phyloP scores from a whole-genome alignment of 1,140 invertebrate species.

The Coelopa frigida region DNA sequence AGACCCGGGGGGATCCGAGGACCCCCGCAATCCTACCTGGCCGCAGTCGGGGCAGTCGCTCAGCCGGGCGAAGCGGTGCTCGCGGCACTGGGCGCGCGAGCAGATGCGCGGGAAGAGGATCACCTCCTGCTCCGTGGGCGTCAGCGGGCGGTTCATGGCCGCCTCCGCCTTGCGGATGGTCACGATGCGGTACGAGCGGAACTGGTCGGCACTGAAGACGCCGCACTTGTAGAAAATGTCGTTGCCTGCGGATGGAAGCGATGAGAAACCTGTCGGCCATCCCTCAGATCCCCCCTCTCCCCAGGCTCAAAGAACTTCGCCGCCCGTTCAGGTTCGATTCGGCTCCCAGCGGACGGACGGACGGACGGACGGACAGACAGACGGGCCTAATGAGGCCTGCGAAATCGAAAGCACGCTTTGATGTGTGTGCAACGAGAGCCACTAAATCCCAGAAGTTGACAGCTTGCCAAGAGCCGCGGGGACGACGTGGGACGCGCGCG shows the following conservation, averaged over 20 bases:
- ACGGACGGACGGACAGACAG: too few species aligned
- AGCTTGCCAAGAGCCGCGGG: too few species aligned
- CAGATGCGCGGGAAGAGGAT: constrained; percentile 61
- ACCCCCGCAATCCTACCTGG: constrained; percentile 46
- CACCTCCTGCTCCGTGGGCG: constrained; percentile 60
- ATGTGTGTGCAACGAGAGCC: too few species aligned
- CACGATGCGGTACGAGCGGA: constrained; percentile 54
- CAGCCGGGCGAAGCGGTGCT: constrained; percentile 46
- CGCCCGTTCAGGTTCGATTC: too few species aligned
- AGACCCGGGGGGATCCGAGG: not conserved
- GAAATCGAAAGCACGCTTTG: too few species aligned
- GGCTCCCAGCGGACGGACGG: too few species aligned
- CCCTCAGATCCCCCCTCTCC: too few species aligned
- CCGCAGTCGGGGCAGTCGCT: constrained; percentile 51
- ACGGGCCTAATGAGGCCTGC: too few species aligned
- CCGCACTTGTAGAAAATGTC: constrained; percentile 50
- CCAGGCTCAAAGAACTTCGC: too few species aligned
- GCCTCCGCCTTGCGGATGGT: constrained; percentile 54
- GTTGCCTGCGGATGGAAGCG: constrained; percentile 32
- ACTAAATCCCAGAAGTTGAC: too few species aligned
- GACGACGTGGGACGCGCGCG: too few species aligned
- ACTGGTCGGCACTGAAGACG: constrained; percentile 50
- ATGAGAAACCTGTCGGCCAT: too few species aligned
- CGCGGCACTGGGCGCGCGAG: constrained; percentile 45
- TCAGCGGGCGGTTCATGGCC: constrained; percentile 50